Evolutionary conservation across 2,888 invertebrate species (phyloP).

Genomic region (Zhengitettix transpicula): DNA sequence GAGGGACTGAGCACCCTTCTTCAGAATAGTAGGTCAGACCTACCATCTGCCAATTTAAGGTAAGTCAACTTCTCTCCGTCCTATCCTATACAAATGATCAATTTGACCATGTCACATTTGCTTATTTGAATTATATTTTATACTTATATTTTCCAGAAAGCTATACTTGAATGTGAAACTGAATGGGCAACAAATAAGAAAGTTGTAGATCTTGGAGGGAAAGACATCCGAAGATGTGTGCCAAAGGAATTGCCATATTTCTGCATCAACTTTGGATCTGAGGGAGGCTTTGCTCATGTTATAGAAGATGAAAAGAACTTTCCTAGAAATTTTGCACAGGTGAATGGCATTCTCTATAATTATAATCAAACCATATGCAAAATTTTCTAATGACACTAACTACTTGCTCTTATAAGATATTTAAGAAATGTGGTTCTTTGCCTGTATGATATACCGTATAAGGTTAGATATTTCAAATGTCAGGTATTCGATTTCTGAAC

Average conservation of each 20-base stretch:
- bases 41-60: too few relatives aligned
- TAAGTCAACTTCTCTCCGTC: too few relatives aligned
- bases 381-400: too few relatives aligned
- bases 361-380: neutral
- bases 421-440: neutral
- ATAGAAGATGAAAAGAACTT: slow-evolving; percentile 85
- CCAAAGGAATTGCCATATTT: slow-evolving; percentile 94
- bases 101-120: too few relatives aligned
- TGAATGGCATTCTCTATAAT: slow-evolving; percentile 22
- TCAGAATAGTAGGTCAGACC: too few relatives aligned
- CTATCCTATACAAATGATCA: too few relatives aligned
- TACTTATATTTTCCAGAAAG: slow-evolving; percentile 46
- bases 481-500: too few relatives aligned
- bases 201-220: slow-evolving; percentile 50
- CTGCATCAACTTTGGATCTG: slow-evolving; percentile 81
- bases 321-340: slow-evolving; percentile 79
- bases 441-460: neutral
- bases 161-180: slow-evolving; percentile 81
- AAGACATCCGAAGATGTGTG: slow-evolving; percentile 60
- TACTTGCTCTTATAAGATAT: too few relatives aligned
- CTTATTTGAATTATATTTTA: too few relatives aligned
- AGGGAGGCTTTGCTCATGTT: slow-evolving; percentile 88
- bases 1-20: too few relatives aligned
- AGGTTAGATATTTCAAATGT: neutral
- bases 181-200: slow-evolving; percentile 96